Conservation (phyloP, 2,113 vertebrate species). For the Anas platyrhynchos region DNA sequence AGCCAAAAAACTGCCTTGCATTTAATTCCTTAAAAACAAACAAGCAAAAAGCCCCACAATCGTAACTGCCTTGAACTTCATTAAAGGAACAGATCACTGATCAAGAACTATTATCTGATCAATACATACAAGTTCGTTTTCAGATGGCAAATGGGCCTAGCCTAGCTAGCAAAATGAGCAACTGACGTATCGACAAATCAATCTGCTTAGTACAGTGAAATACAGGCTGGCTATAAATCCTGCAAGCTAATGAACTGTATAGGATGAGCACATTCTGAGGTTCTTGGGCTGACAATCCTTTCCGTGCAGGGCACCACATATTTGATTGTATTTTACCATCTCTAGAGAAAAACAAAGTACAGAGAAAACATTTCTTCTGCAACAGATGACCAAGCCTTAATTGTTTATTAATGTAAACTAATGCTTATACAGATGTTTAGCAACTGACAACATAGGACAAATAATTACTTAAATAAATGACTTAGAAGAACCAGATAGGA, state of each 20-base stretch:
- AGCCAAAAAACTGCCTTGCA: background rate
- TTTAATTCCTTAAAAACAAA: background rate
- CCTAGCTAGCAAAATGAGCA: background rate
- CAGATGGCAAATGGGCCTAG: background rate
- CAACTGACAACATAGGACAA: background rate
- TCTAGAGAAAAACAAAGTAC: background rate
- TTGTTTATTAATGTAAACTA: background rate
- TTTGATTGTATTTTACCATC: background rate
- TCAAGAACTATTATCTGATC: background rate
- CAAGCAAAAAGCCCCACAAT: background rate
- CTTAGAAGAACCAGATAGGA: background rate
- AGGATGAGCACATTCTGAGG: background rate
- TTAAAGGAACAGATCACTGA: background rate
- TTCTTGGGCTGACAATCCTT: background rate
- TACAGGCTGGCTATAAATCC: background rate
- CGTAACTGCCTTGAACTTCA: background rate
- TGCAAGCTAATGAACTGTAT: background rate
- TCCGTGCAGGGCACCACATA: background rate
- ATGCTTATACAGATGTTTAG: background rate
- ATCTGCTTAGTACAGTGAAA: background rate
- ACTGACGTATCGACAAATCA: background rate
- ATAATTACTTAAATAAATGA: background rate
- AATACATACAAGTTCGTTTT: background rate
- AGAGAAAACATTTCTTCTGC: background rate
- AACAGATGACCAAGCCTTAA: background rate